Evolutionary conservation across 23 tunicate genomes (phyloP).

Genomic region (Oikopleura dioica): DNA sequence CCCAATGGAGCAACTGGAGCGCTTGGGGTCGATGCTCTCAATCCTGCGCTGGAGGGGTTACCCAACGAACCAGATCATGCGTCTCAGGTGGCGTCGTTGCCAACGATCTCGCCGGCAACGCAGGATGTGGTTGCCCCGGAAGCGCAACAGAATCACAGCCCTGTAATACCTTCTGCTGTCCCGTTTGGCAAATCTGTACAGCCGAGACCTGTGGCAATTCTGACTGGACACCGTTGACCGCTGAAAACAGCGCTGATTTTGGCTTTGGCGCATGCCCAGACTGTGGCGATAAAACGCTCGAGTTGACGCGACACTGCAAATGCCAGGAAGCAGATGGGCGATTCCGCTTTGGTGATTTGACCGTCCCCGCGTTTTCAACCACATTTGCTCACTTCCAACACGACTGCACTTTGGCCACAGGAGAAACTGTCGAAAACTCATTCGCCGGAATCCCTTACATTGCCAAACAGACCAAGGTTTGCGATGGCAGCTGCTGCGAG

Average conservation of each 20-base stretch:
- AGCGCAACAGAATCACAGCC: neutral
- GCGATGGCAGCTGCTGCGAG: neutral
- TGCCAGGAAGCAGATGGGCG: neutral
- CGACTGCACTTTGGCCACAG: neutral
- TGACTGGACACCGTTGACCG: neutral
- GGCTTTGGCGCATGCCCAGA: neutral
- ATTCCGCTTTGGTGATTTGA: neutral
- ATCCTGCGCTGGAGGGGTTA: neutral
- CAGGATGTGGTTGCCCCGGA: too few relatives aligned
- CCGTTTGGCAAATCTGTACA: neutral
- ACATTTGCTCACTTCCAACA: neutral
- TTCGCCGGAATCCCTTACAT: neutral
- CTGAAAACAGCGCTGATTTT: neutral
- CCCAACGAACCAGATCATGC: neutral
- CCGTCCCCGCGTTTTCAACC: neutral
- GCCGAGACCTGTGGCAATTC: neutral
- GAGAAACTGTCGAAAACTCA: neutral
- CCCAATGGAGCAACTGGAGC: neutral
- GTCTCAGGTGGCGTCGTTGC: neutral
- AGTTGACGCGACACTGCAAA: neutral
- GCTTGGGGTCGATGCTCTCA: neutral
- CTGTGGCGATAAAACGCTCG: neutral
- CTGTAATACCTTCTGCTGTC: neutral
- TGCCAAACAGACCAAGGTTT: neutral
- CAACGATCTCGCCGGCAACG: too few relatives aligned